These are phyloP conservation scores for Bicyclus anynana DNA, from an alignment of 1,140 invertebrate species.

Conservation along the genomic window DNA sequence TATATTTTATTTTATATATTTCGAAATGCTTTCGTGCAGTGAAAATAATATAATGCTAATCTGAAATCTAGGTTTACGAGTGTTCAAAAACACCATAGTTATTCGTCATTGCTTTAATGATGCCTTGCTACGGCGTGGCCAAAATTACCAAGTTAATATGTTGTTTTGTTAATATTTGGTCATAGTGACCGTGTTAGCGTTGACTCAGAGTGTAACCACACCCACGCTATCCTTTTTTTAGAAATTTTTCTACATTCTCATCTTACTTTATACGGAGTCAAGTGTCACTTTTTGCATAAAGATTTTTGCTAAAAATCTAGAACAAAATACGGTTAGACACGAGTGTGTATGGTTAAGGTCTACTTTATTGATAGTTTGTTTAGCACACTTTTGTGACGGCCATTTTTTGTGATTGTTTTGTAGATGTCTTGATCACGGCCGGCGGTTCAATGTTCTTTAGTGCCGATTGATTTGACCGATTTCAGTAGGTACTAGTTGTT, in stretches of 20 bases:
- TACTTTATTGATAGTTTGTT: slow-evolving; percentile 13
- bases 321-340: slow-evolving; percentile 26
- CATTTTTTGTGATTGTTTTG: slow-evolving; percentile 11
- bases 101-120: slow-evolving; percentile 2
- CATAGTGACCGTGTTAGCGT: slow-evolving; percentile 33
- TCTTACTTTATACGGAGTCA: slow-evolving; percentile 25
- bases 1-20: background rate
- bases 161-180: slow-evolving; percentile 38
- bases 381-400: slow-evolving; percentile 15
- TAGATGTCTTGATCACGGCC: slow-evolving; percentile 15
- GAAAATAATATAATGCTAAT: background rate
- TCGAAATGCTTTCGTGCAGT: background rate
- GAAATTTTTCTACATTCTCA: slow-evolving; percentile 15
- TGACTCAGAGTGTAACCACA: slow-evolving; percentile 44
- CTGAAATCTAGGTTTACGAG: background rate
- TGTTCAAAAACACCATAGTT: background rate
- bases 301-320: slow-evolving; percentile 16
- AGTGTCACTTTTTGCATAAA: slow-evolving; percentile 19
- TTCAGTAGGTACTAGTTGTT: slow-evolving; percentile 5
- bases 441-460: slow-evolving; percentile 13
- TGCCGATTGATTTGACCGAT: slow-evolving; percentile 10
- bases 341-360: slow-evolving; percentile 5
- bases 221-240: slow-evolving; percentile 20
- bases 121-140: slow-evolving; percentile 12
- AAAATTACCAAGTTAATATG: slow-evolving; percentile 34